These are phyloP conservation scores for Helarctos malayanus DNA, from an alignment of 2,797 vertebrate species.

Conservation along the genomic window DNA sequence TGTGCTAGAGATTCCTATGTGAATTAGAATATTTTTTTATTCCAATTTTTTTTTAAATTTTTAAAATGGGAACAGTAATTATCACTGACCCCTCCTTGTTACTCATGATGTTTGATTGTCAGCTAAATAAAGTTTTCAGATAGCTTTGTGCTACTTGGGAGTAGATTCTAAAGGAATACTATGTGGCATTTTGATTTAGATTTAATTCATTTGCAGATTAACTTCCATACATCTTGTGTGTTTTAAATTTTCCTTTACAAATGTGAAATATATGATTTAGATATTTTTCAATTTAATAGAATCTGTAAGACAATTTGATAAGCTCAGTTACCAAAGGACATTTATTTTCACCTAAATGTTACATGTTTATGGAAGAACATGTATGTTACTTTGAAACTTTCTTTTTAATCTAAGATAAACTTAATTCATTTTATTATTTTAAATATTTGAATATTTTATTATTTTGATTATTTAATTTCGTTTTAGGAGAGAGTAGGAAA, in stretches of 20 bases:
- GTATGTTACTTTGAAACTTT: neutral
- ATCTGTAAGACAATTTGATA: constrained; percentile 6
- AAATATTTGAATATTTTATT: neutral
- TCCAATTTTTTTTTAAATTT: constrained; percentile 66
- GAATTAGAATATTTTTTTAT: constrained; percentile 58
- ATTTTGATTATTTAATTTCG: constrained; percentile 60
- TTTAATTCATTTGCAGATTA: constrained; percentile 41
- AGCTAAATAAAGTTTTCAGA: constrained; percentile 46
- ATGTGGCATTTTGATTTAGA: constrained; percentile 20
- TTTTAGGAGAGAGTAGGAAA: constrained; percentile 97
- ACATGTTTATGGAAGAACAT: neutral
- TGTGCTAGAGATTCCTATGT: constrained; percentile 2
- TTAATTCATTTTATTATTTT: constrained; percentile 51
- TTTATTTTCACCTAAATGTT: constrained; percentile 65
- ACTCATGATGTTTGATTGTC: constrained; percentile 2
- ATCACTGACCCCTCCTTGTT: constrained; percentile 80
- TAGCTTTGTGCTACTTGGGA: constrained; percentile 65
- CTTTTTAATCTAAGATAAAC: constrained; percentile 34
- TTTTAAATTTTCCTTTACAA: constrained; percentile 53
- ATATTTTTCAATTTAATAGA: constrained; percentile 39
- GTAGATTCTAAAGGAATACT: constrained; percentile 45
- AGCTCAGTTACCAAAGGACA: constrained; percentile 36
- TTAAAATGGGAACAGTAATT: constrained; percentile 81
- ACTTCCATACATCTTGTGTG: neutral
- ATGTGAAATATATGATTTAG: constrained; percentile 50